Conservation (phyloP, 2,113 vertebrate genomes). For the Apus apus region DNA sequence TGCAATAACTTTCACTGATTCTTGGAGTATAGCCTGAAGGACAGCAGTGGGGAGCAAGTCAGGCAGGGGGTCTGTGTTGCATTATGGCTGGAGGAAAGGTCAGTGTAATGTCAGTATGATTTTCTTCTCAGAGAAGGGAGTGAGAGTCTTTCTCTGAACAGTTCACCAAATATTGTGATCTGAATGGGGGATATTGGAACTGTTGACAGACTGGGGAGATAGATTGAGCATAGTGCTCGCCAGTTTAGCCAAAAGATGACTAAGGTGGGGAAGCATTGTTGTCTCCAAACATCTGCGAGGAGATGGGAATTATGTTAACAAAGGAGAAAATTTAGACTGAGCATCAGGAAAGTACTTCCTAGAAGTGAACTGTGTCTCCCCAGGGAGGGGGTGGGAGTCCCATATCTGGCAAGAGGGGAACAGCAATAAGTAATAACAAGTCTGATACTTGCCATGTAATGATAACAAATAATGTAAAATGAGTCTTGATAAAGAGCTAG, state of each 20-base stretch:
- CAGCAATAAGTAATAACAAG: background rate
- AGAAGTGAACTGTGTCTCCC: conserved; percentile 38
- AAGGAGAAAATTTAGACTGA: conserved; percentile 8
- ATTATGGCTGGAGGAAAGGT: accelerated
- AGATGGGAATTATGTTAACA: background rate
- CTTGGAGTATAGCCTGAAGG: background rate
- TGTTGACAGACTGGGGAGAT: conserved; percentile 18
- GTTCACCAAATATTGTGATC: background rate
- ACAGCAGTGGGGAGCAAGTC: background rate
- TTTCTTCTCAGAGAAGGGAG: background rate
- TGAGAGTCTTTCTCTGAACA: background rate
- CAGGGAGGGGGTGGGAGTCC: conserved; percentile 53
- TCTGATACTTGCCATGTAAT: conserved; percentile 17
- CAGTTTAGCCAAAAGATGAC: conserved; percentile 57
- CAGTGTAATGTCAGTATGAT: background rate
- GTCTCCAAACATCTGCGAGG: conserved; percentile 55
- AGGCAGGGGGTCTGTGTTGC: background rate
- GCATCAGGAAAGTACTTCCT: conserved; percentile 41
- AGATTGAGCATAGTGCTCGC: background rate
- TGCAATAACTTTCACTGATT: background rate
- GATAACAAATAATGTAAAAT: conserved; percentile 34
- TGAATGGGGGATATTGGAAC: background rate
- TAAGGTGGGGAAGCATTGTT: background rate
- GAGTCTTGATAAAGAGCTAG: background rate
- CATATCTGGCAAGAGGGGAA: conserved; percentile 13